Evolutionary conservation across 2,888 invertebrate species (phyloP).

Genomic region (Reticulitermes lucifugus): DNA sequence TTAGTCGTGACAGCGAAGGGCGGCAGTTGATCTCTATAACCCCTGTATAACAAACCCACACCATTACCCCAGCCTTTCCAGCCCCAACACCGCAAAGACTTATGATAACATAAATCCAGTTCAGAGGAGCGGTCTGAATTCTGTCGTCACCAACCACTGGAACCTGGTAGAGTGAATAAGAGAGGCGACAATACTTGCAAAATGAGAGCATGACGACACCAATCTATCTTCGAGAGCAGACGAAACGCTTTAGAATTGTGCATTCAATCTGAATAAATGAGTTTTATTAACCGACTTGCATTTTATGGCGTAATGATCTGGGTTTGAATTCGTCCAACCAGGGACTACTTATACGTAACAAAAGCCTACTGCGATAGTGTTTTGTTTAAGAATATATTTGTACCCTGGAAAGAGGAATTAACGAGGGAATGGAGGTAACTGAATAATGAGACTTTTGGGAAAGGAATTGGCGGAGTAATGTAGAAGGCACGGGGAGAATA

Average conservation of each 20-base stretch:
- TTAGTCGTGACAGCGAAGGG: neutral
- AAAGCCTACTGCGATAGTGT: too few species aligned
- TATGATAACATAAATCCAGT: conserved; percentile 39
- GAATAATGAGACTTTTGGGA: too few species aligned
- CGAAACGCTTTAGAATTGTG: neutral
- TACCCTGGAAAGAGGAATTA: too few species aligned
- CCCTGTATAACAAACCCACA: conserved; percentile 9
- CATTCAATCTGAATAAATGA: neutral
- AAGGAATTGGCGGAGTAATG: too few species aligned
- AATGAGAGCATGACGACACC: neutral
- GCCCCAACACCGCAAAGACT: conserved; percentile 31
- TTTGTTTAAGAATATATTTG: too few species aligned
- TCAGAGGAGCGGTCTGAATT: conserved; percentile 17
- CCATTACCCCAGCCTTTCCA: neutral
- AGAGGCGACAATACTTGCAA: neutral
- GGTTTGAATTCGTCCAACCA: too few species aligned
- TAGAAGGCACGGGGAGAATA: too few species aligned
- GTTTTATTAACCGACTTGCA: too few species aligned
- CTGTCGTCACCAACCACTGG: conserved; percentile 36
- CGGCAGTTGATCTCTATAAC: neutral
- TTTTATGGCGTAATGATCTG: too few species aligned
- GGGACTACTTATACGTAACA: too few species aligned
- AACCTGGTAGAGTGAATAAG: neutral
- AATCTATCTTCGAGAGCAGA: conserved; percentile 2
- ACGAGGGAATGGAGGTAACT: too few species aligned